phyloP scores from a whole-genome alignment of 2,113 vertebrate genomes.

The Sterrhoptilus dennistouni region DNA sequence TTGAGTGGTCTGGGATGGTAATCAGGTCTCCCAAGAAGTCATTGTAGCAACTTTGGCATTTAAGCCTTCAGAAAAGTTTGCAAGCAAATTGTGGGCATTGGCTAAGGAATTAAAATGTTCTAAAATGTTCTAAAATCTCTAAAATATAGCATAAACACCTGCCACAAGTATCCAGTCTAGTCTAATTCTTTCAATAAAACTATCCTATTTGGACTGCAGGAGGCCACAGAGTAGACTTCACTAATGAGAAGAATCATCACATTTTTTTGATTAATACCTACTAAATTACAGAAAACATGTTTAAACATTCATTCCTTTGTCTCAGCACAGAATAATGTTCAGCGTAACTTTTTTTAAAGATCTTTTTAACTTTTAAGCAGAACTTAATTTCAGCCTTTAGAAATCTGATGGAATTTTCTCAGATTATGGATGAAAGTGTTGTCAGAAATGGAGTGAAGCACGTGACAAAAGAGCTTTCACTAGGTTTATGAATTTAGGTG shows the following conservation, averaged over 20 bases:
- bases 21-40: neutral
- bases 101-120: neutral
- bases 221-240: neutral
- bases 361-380: neutral
- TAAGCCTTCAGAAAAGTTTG: neutral
- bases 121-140: neutral
- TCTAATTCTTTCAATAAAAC: neutral
- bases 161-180: neutral
- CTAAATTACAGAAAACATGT: neutral
- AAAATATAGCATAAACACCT: neutral
- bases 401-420: neutral
- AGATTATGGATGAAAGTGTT: accelerated
- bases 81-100: neutral
- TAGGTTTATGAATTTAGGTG: neutral
- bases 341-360: neutral
- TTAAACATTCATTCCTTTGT: neutral
- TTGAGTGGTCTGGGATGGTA: neutral
- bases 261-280: neutral
- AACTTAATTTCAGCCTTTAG: neutral
- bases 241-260: neutral
- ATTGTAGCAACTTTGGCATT: neutral
- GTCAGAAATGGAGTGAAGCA: neutral
- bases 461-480: neutral
- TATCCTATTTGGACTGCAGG: neutral
- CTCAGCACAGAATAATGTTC: neutral